Evolutionary conservation across 37 sponge, comb jelly and placozoan genomes (phyloP), one percentile per base, ranked within the genome.

Genomic region (Sycon ciliatum): DNA sequence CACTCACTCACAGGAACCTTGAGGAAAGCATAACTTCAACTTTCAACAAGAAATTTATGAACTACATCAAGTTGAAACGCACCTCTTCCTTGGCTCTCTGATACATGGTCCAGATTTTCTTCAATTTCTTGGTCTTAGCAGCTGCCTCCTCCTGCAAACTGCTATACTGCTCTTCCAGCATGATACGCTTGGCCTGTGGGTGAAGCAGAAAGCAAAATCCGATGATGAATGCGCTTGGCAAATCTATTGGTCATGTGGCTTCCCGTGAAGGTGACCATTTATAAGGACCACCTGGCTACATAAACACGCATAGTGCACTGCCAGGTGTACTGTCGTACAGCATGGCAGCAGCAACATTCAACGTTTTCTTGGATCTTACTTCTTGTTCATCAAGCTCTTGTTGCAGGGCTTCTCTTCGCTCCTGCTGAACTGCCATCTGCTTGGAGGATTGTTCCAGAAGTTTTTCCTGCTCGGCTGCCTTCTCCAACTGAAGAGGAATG

Each of bases 101-200:
- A 13, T 87, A 73, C 83, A 86, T 84, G 37, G 81, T 87, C 89
- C 89, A 89, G 1, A 88, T 71, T 39, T 86, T 92, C 76, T 92
- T 92, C 49, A 98, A 67, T 27, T 84, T 81, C 27, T 40, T 58
- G 7, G 90, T 89, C 56, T 89, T 87, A 18, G 78, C 93, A 13
- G 80, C 90, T 34, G 93, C 92, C 53, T 89, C 92, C 42, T 98
- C 99, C 58, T 98, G 93, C 20, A 98, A 71, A 53, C 40, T 84
- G 56, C 83, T 81, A 74, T 89, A 91, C 74, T 83, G 89, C 81
- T 89, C 93, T 61, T 92, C 88, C 24, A 89, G 78, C 38, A 87
- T 83, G 27, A 79, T 29, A 33, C 75, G 72, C 68, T 98, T 90
- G 38, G 84, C 93, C 84, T 92, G 74, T 28, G 56, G 61, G 66